Evolutionary conservation across 2,113 vertebrate species (phyloP).

Genomic region (Triplophysa siluroides): DNA sequence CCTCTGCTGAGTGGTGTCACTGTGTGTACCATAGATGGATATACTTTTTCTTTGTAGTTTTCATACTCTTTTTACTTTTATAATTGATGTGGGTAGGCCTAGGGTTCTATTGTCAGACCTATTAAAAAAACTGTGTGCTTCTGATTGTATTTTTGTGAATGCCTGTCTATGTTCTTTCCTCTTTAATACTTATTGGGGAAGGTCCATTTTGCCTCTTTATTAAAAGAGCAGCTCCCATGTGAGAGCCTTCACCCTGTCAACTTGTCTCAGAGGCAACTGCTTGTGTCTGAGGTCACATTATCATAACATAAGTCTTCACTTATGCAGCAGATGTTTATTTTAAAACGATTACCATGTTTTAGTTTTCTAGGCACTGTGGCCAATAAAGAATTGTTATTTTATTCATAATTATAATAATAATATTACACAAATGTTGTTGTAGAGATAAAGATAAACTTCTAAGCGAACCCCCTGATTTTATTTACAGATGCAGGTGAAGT

Average conservation of each 20-base stretch:
- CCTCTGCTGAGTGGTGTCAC: not conserved
- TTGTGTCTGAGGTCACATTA: conserved; percentile 69
- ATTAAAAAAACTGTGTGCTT: not conserved
- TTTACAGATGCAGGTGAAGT: too few species aligned
- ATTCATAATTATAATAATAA: too few species aligned
- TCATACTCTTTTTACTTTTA: not conserved
- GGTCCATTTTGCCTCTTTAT: conserved; percentile 66
- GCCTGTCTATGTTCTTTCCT: conserved; percentile 40
- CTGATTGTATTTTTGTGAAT: conserved; percentile 31
- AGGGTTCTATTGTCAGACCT: not conserved
- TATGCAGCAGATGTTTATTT: too few species aligned
- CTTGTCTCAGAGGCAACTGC: conserved; percentile 67
- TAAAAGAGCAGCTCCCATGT: conserved; percentile 75
- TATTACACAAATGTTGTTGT: too few species aligned
- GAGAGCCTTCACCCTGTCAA: conserved; percentile 69
- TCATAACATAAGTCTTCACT: conserved; percentile 56
- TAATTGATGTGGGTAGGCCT: not conserved
- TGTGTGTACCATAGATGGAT: not conserved
- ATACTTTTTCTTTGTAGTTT: not conserved
- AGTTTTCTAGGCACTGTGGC: too few species aligned
- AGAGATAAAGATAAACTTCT: too few species aligned
- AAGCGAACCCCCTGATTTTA: too few species aligned
- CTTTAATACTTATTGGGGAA: conserved; percentile 35
- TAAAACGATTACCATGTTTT: too few species aligned
- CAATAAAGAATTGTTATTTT: too few species aligned